A percentile compares a stretch with the other conserved stretches of the same genome.
Evolutionary conservation across 1,140 invertebrate species (phyloP).

Genomic region (Helicoverpa zea): DNA sequence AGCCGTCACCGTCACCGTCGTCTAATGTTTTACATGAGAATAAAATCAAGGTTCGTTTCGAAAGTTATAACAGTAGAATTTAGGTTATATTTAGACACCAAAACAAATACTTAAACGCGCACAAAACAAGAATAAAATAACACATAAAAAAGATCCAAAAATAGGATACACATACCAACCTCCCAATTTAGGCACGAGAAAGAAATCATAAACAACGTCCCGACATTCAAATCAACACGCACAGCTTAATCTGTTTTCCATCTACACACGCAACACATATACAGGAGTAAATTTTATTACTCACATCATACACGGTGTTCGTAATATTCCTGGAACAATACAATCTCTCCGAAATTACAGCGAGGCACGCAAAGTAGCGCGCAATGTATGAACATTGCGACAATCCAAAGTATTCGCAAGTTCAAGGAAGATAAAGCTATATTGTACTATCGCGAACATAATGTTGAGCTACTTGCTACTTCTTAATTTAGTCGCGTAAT

Average conservation of each 20-base stretch:
- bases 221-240: constrained; percentile 32
- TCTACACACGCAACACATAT: constrained; percentile 23
- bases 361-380: constrained; percentile 48
- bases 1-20: no score
- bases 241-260: constrained; percentile 32
- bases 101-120: no score
- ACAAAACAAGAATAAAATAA: no score
- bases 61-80: no score
- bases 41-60: no score
- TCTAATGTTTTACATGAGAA: no score
- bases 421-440: constrained; percentile 51
- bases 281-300: constrained; percentile 50
- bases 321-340: constrained; percentile 54
- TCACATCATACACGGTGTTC: constrained; percentile 47
- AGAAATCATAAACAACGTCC: background rate
- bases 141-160: background rate
- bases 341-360: constrained; percentile 52
- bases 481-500: no score
- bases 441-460: background rate
- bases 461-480: no score
- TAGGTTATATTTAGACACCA: no score
- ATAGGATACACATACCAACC: background rate
- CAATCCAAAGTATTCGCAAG: constrained; percentile 44
- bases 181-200: background rate
- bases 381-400: constrained; percentile 33